Percentiles rank a stretch among this genome's conserved stretches.
Conservation (phyloP, 1,140 invertebrate species). For the Drosophila mojavensis region DNA sequence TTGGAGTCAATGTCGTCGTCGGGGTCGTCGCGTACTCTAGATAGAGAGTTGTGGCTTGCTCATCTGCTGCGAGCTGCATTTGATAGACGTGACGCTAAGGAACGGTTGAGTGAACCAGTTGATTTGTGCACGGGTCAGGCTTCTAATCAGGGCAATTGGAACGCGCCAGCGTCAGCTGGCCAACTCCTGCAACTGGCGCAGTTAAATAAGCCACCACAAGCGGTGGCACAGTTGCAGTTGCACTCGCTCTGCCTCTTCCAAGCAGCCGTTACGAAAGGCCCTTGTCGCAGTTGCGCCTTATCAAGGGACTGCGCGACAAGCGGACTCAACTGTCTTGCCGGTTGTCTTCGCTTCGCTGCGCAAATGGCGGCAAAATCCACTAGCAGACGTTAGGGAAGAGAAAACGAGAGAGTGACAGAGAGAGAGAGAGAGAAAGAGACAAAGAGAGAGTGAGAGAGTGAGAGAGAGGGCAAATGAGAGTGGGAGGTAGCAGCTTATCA, state of each 20-base stretch:
- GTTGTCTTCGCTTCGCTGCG: slow-evolving; percentile 70
- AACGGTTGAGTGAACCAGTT: slow-evolving; percentile 70
- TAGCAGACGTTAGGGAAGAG: not conserved
- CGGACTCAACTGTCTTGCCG: slow-evolving; percentile 48
- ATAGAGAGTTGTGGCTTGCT: slow-evolving; percentile 9
- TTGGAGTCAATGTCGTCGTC: not conserved
- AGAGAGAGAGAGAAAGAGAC: not conserved
- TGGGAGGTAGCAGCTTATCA: slow-evolving; percentile 26
- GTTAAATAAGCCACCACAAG: slow-evolving; percentile 55
- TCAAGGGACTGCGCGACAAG: not conserved
- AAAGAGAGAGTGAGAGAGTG: not conserved
- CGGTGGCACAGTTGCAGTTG: slow-evolving; percentile 24
- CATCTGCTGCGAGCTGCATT: not conserved
- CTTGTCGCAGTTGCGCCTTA: not conserved
- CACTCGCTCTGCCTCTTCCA: not conserved
- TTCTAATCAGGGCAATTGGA: slow-evolving; percentile 56
- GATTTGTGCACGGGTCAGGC: slow-evolving; percentile 48
- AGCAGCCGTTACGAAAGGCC: slow-evolving; percentile 3
- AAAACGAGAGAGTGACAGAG: not conserved
- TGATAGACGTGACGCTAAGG: slow-evolving; percentile 26
- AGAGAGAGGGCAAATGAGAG: not conserved
- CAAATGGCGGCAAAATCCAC: slow-evolving; percentile 74
- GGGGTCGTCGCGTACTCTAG: slow-evolving; percentile 19
- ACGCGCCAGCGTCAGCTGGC: slow-evolving; percentile 64
- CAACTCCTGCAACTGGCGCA: slow-evolving; percentile 29